Percentiles rank a stretch among this genome's conserved stretches.
phyloP scores from a whole-genome alignment of 2,888 invertebrate species.

The Epirrita christyi region DNA sequence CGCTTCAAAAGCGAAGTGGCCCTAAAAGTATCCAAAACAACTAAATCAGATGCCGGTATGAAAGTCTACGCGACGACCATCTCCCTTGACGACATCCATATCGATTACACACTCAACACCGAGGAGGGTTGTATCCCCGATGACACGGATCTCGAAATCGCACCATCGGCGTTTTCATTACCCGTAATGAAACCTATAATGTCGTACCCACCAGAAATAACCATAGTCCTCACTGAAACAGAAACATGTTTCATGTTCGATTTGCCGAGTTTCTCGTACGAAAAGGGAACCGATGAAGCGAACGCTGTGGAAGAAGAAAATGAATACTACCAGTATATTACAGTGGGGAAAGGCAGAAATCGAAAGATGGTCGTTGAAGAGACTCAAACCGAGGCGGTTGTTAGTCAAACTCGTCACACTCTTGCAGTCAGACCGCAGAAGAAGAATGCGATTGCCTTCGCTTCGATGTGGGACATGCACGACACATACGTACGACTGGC shows the following conservation, averaged over 20 bases:
- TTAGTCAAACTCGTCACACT: constrained; percentile 87
- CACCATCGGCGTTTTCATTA: constrained; percentile 74
- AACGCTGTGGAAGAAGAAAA: constrained; percentile 85
- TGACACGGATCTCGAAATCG: constrained; percentile 57
- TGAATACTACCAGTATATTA: constrained; percentile 87
- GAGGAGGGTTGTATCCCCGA: constrained; percentile 60
- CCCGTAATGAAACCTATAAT: constrained; percentile 60
- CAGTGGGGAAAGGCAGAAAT: constrained; percentile 87
- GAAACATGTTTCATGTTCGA: constrained; percentile 87
- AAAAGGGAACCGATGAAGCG: constrained; percentile 85
- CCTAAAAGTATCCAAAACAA: constrained; percentile 48
- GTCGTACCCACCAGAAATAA: constrained; percentile 83
- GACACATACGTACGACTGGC: constrained; percentile 86
- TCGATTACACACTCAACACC: constrained; percentile 77
- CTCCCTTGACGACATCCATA: constrained; percentile 79
- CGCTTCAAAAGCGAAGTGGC: constrained; percentile 55
- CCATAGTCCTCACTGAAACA: constrained; percentile 87
- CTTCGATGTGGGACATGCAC: constrained; percentile 91
- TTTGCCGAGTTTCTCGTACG: constrained; percentile 86
- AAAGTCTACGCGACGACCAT: constrained; percentile 77
- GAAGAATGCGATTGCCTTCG: constrained; percentile 86
- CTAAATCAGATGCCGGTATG: constrained; percentile 57
- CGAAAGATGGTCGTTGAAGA: constrained; percentile 88
- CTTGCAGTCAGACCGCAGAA: constrained; percentile 82
- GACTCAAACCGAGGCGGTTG: constrained; percentile 87